Percentiles rank a stretch among this genome's conserved stretches.
Evolutionary conservation across 2,797 vertebrate species (phyloP).

Genomic region (Dermochelys coriacea): DNA sequence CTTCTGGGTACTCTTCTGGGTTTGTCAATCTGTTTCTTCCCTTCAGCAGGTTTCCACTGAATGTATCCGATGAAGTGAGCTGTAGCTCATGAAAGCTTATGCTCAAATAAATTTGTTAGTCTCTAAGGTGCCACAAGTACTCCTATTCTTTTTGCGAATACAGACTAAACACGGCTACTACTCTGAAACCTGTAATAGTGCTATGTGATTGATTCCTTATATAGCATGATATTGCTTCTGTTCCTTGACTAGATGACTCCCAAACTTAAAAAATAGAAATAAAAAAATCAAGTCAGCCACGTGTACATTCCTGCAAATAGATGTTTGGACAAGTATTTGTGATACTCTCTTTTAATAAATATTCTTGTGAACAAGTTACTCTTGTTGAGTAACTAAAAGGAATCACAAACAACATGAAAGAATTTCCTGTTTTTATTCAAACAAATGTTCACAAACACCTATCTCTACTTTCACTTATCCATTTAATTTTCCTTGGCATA

Average conservation of each 20-base stretch:
- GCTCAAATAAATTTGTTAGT: no score
- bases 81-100: no score
- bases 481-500: not conserved
- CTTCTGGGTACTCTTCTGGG: no score
- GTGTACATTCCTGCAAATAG: not conserved
- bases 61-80: no score
- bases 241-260: not conserved
- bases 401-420: not conserved
- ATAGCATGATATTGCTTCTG: not conserved
- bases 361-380: not conserved
- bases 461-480: not conserved
- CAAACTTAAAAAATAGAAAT: not conserved
- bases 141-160: no score
- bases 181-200: no score
- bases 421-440: not conserved
- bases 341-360: not conserved
- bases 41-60: no score
- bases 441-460: not conserved
- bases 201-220: not conserved
- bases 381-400: not conserved
- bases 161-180: no score
- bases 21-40: no score
- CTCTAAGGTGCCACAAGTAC: no score
- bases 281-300: not conserved
- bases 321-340: not conserved